These are phyloP conservation scores for Uloborus diversus DNA, from an alignment of 1,140 invertebrate genomes.

Conservation along the genomic window DNA sequence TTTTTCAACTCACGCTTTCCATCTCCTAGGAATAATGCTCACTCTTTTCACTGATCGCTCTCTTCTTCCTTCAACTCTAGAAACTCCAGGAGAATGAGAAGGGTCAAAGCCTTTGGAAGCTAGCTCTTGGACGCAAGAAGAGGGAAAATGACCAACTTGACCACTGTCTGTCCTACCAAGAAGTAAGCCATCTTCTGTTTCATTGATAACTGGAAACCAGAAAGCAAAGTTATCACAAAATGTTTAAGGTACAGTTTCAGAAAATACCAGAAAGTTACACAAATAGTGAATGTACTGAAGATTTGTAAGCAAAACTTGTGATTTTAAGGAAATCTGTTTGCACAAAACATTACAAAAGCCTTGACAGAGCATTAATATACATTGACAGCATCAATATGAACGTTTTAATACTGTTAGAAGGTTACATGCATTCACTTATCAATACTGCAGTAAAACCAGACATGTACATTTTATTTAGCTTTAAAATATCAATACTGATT, in stretches of 20 bases:
- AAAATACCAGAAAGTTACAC: background rate
- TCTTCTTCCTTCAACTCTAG: constrained; percentile 60
- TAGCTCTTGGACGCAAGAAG: constrained; percentile 89
- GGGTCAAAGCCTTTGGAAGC: constrained; percentile 67
- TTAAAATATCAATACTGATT: too few species aligned
- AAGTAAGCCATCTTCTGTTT: constrained; percentile 41
- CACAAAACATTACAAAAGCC: too few species aligned
- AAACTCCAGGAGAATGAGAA: constrained; percentile 63
- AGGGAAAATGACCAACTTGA: constrained; percentile 81
- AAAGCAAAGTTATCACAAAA: background rate
- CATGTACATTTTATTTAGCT: too few species aligned
- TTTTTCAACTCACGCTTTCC: constrained; percentile 57
- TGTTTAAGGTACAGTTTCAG: background rate
- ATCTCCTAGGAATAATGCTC: constrained; percentile 46
- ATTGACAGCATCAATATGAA: too few species aligned
- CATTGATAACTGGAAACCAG: constrained; percentile 24
- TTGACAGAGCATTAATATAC: too few species aligned
- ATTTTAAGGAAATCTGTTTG: background rate
- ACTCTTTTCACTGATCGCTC: constrained; percentile 50
- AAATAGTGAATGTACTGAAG: background rate
- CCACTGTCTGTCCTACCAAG: constrained; percentile 70
- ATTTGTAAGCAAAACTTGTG: background rate
- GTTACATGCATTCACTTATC: too few species aligned
- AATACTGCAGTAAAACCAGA: too few species aligned
- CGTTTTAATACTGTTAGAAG: too few species aligned